A percentile compares a stretch with the other conserved stretches of the same genome.
Conservation (phyloP, 1,140 invertebrate species). For the Zaprionus camerounensis region DNA sequence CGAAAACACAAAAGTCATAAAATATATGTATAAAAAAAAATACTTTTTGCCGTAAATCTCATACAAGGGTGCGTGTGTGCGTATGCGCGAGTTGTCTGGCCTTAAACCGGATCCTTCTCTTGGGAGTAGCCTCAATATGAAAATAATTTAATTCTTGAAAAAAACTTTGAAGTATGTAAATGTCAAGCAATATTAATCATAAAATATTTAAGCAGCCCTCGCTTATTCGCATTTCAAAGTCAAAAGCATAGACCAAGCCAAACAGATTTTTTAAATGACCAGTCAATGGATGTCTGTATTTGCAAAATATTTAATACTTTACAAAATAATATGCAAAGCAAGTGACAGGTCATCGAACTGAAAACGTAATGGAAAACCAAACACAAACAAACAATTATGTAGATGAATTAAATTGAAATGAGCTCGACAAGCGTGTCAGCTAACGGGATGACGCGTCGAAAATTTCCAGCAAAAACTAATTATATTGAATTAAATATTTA, state of each 20-base stretch:
- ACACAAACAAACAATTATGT: constrained; percentile 54
- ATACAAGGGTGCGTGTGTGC: neutral
- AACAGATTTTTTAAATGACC: neutral
- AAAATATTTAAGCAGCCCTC: neutral
- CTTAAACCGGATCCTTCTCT: neutral
- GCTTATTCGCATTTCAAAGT: neutral
- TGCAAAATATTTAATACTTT: neutral
- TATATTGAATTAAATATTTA: constrained; percentile 74
- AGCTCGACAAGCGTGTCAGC: neutral
- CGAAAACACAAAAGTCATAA: constrained; percentile 50
- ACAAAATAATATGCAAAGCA: neutral
- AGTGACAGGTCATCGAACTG: constrained; percentile 54
- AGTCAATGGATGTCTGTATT: constrained; percentile 18
- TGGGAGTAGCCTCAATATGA: neutral
- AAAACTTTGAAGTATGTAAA: constrained; percentile 11
- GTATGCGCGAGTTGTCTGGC: neutral
- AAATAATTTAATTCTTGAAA: neutral
- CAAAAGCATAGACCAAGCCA: neutral
- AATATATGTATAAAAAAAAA: constrained; percentile 61
- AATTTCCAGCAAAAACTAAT: constrained; percentile 23
- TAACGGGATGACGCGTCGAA: neutral
- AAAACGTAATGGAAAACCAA: constrained; percentile 20
- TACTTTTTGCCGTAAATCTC: constrained; percentile 33
- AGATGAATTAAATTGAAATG: constrained; percentile 43
- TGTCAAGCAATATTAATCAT: neutral